Percentiles rank a stretch among this genome's conserved stretches.
phyloP scores from a whole-genome alignment of 2,797 vertebrate species.

The Sylvilagus floridanus region DNA sequence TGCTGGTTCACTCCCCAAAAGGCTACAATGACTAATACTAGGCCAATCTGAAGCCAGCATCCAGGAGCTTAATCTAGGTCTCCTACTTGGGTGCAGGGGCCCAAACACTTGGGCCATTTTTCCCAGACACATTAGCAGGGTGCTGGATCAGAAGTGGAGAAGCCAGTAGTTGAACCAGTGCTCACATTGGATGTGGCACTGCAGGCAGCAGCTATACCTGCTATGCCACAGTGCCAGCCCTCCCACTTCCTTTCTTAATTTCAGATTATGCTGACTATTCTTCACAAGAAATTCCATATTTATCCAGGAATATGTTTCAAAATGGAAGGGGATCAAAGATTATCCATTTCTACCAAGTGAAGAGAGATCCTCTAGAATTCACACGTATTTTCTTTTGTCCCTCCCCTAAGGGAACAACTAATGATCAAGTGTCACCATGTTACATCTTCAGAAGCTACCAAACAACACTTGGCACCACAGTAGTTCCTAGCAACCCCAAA shows the following conservation, averaged over 20 bases:
- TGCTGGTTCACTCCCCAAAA: too few species aligned
- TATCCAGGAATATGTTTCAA: background rate
- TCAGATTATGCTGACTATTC: background rate
- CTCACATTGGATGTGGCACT: too few species aligned
- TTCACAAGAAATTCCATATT: background rate
- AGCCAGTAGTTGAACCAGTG: too few species aligned
- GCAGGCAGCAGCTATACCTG: too few species aligned
- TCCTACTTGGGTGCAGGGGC: too few species aligned
- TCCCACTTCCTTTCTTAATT: conserved; percentile 6
- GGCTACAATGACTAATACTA: too few species aligned
- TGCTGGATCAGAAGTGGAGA: too few species aligned
- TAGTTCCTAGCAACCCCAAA: background rate
- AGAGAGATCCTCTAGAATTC: background rate
- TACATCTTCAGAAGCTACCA: background rate
- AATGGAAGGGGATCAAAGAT: background rate
- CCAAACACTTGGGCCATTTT: too few species aligned
- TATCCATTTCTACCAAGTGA: background rate
- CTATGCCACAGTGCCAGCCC: too few species aligned
- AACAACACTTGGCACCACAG: background rate
- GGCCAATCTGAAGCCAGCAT: too few species aligned
- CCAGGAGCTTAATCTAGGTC: too few species aligned
- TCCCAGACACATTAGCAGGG: too few species aligned
- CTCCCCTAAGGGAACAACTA: background rate
- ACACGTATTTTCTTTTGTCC: background rate
- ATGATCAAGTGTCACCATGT: background rate